Percentiles rank a stretch among this genome's conserved stretches.
Evolutionary conservation across 2,888 invertebrate genomes (phyloP).

Genomic region (Bellardia bayeri): DNA sequence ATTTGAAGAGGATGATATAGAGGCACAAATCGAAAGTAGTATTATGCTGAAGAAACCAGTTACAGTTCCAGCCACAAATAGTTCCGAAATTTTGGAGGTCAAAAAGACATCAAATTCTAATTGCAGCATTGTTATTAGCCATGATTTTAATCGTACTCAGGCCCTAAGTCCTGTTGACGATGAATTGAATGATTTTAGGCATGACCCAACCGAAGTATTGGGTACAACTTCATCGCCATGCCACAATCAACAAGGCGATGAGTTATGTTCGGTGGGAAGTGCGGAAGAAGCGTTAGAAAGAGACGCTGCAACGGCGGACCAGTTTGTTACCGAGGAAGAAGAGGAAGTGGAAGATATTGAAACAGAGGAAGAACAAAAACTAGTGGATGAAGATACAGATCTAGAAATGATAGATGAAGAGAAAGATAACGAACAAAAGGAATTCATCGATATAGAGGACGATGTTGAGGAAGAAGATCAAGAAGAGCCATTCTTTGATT

Average conservation of each 20-base stretch:
- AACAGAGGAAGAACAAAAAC: slow-evolving; percentile 2
- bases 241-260: slow-evolving; percentile 45
- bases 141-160: slow-evolving; percentile 65
- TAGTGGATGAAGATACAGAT: slow-evolving; percentile 23
- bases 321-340: slow-evolving; percentile 61
- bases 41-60: slow-evolving; percentile 76
- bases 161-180: slow-evolving; percentile 73
- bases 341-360: slow-evolving; percentile 53
- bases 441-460: not conserved
- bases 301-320: slow-evolving; percentile 18
- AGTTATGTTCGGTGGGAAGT: slow-evolving; percentile 63
- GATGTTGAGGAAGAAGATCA: slow-evolving; percentile 66
- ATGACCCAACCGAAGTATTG: slow-evolving; percentile 68
- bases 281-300: slow-evolving; percentile 66
- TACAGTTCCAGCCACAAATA: slow-evolving; percentile 53
- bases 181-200: slow-evolving; percentile 77
- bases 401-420: slow-evolving; percentile 63
- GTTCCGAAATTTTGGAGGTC: slow-evolving; percentile 64
- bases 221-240: slow-evolving; percentile 36
- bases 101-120: slow-evolving; percentile 52
- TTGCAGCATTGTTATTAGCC: slow-evolving; percentile 56
- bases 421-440: slow-evolving; percentile 16
- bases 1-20: slow-evolving; percentile 77
- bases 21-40: slow-evolving; percentile 80
- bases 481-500: slow-evolving; percentile 78